These are phyloP conservation scores for Panthera leo DNA, from an alignment of 2,113 vertebrate genomes.

Conservation along the genomic window DNA sequence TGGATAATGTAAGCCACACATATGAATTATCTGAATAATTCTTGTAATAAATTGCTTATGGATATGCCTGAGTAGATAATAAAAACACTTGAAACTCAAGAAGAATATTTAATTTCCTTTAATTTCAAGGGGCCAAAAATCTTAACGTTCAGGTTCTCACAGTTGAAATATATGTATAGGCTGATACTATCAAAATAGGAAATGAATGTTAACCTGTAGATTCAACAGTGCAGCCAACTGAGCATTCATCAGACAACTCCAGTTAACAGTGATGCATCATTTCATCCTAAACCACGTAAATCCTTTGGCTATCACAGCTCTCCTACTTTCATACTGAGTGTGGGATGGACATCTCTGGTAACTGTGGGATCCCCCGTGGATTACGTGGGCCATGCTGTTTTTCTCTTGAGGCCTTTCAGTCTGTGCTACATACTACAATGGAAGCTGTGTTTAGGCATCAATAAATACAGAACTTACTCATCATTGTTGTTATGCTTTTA, in stretches of 20 bases:
- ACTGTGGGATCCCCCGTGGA: not conserved
- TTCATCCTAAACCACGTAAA: not conserved
- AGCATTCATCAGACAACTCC: not conserved
- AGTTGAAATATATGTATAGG: not conserved
- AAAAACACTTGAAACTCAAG: not conserved
- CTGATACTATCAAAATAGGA: not conserved
- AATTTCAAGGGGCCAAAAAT: not conserved
- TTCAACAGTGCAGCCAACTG: not conserved
- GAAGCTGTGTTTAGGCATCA: not conserved
- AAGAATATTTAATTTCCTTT: not conserved
- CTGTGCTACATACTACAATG: not conserved
- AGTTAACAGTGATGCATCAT: not conserved
- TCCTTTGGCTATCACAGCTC: not conserved
- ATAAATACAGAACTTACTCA: not conserved
- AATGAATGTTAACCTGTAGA: not conserved
- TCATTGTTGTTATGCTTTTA: not conserved
- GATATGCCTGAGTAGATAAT: not conserved
- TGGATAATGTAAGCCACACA: not conserved
- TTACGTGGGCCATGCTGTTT: accelerated
- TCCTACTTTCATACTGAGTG: not conserved
- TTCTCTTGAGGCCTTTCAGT: not conserved
- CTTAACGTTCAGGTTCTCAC: not conserved
- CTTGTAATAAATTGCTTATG: not conserved
- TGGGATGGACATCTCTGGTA: not conserved
- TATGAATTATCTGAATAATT: not conserved